Base-by-base conservation (phyloP, 2,113 vertebrate genomes). In the Cololabis saira region DNA sequence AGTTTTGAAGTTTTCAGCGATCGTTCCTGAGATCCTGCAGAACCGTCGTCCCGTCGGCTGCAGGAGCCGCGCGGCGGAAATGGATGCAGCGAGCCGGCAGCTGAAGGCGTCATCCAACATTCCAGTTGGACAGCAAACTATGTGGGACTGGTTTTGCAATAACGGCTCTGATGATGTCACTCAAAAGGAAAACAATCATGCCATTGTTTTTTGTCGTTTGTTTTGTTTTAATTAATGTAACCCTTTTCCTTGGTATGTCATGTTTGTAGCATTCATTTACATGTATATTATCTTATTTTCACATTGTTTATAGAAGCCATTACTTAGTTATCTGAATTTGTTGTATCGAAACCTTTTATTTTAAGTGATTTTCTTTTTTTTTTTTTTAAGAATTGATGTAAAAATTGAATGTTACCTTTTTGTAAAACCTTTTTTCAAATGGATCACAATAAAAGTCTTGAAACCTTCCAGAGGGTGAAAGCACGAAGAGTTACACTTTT, bases 351-450 rank as follows among this genome's bases (percentile, higher is more conserved):
- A 94, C 93, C 94, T 37, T 37, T 96, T 95, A 92, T 96, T 96
- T 97, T 95, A 96, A 96, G 94, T 97, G 94, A 95, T 95, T 97
- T 92, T 95, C 95, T 1, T 42, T 95, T 61, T 51, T 62, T 83
- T 84, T 85, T 83, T 47, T 47, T 67, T 11, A 89, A 71, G 89
- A 96, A 94, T 95, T 93, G 95, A 92, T 98, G 96, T 95, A 95
- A 95, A 96, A 95, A 96, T 95, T 95, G 94, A 89, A 97, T 96
- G 95, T 96, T 97, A 97, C 95, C 94, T 98, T 95, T 27, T 98
- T 96, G 95, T 98, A 97, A 95, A 96, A 95, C 90, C 94, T 94
- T 95, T 95, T 97, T 97, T 97, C 94, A 91, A 96, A 96, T 96
- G 95, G 94, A 96, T 94, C 94, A 96, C 94, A 96, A 96, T 94